phyloP scores from a whole-genome alignment of 2,888 invertebrate species.

The Blomia tropicalis region DNA sequence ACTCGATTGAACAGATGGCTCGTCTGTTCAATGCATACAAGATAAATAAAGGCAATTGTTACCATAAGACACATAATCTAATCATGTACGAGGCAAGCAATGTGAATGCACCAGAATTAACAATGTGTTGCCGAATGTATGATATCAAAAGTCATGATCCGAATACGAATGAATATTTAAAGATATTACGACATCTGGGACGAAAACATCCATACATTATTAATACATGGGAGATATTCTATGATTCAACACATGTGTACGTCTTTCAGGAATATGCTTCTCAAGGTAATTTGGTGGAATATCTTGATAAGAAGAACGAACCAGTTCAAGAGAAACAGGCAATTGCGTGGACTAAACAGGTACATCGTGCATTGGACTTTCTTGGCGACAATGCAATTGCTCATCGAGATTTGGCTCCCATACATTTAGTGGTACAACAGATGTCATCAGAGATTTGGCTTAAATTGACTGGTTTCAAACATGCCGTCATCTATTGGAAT shows the following conservation, averaged over 20 bases:
- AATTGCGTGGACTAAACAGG: not conserved
- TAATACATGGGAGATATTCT: constrained; percentile 18
- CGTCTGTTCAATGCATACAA: not conserved
- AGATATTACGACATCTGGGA: constrained; percentile 3
- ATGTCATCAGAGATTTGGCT: constrained; percentile 2
- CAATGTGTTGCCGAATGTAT: not conserved
- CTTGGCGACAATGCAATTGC: constrained; percentile 11
- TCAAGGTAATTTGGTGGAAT: not conserved
- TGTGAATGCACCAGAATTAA: not conserved
- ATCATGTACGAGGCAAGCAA: not conserved
- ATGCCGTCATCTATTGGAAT: constrained; percentile 16
- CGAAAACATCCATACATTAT: constrained; percentile 19
- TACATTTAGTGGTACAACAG: constrained; percentile 7
- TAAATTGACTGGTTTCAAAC: constrained; percentile 20
- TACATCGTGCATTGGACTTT: constrained; percentile 16
- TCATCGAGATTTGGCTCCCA: constrained; percentile 11
- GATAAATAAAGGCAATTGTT: not conserved
- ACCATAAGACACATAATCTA: not conserved
- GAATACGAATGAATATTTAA: not conserved
- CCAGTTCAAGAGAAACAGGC: not conserved
- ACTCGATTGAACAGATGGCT: not conserved
- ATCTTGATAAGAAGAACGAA: constrained; percentile 6
- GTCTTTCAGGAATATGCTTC: constrained; percentile 15
- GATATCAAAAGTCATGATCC: constrained; percentile 1
- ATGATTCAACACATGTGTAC: not conserved